phyloP scores from a whole-genome alignment of 2,888 invertebrate species.

The Microplitis manilae region DNA sequence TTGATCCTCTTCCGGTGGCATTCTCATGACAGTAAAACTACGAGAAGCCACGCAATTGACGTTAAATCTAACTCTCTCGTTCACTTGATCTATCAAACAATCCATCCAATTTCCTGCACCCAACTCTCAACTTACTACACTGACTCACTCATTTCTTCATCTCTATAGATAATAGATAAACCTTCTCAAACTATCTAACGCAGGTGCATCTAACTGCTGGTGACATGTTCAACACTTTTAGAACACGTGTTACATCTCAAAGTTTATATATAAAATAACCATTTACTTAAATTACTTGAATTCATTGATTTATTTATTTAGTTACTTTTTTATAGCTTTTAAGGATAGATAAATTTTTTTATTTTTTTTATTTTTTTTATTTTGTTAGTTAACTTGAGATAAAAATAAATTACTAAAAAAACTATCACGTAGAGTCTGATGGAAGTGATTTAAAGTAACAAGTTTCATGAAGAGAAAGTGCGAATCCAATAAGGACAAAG shows the following conservation, averaged over 20 bases:
- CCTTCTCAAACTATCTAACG: too few species aligned
- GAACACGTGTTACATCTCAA: not conserved
- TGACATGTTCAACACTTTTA: constrained; percentile 2
- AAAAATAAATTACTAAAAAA: not conserved
- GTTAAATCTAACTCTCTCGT: not conserved
- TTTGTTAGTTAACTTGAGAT: not conserved
- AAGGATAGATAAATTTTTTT: not conserved
- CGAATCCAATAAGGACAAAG: not conserved
- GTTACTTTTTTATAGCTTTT: not conserved
- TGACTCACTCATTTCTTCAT: not conserved
- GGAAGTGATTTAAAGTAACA: constrained; percentile 7
- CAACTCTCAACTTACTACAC: not conserved
- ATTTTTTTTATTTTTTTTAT: not conserved
- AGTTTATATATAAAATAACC: not conserved
- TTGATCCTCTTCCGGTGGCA: not conserved
- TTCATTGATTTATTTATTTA: not conserved
- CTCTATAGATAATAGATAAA: too few species aligned
- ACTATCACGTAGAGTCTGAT: not conserved
- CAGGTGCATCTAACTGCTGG: constrained; percentile 13
- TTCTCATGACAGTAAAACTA: not conserved
- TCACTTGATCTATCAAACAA: constrained; percentile 5
- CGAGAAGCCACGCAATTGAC: not conserved
- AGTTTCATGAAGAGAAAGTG: not conserved
- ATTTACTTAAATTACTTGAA: not conserved
- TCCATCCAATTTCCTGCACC: not conserved